These are phyloP conservation scores for Ommatoiulus sabulosus DNA, from an alignment of 2,888 invertebrate species.

Conservation along the genomic window DNA sequence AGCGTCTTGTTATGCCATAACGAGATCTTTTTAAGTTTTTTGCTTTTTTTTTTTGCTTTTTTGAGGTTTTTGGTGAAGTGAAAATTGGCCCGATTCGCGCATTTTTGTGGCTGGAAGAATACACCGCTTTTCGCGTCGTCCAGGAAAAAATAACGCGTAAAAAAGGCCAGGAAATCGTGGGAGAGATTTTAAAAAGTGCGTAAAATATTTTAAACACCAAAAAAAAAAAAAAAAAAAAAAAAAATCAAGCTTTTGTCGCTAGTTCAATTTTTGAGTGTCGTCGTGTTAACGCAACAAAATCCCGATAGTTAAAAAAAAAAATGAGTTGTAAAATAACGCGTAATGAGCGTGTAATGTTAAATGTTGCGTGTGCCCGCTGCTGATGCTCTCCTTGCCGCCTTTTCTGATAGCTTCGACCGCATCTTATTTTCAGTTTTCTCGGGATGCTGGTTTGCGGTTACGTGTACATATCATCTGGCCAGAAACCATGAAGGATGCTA, in stretches of 20 bases:
- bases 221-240: background rate
- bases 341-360: background rate
- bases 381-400: conserved; percentile 8
- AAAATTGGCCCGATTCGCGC: background rate
- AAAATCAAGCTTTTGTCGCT: background rate
- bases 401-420: conserved; percentile 28
- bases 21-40: background rate
- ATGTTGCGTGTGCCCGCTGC: background rate
- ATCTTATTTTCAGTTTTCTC: conserved; percentile 43
- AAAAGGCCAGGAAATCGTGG: background rate
- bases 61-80: background rate
- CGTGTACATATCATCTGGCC: conserved; percentile 9
- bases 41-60: background rate
- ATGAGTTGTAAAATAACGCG: background rate
- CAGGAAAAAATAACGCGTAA: background rate
- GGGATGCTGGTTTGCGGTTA: conserved; percentile 17
- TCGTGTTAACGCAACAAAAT: no score
- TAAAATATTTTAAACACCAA: background rate
- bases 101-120: background rate
- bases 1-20: conserved; percentile 5
- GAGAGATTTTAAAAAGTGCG: background rate
- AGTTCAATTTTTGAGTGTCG: background rate
- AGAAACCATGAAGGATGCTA: conserved; percentile 30
- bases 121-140: background rate
- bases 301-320: no score